A percentile compares a stretch with the other conserved stretches of the same genome.
Evolutionary conservation across 2,888 invertebrate species (phyloP).

Genomic region (Eustalomyia histrio): DNA sequence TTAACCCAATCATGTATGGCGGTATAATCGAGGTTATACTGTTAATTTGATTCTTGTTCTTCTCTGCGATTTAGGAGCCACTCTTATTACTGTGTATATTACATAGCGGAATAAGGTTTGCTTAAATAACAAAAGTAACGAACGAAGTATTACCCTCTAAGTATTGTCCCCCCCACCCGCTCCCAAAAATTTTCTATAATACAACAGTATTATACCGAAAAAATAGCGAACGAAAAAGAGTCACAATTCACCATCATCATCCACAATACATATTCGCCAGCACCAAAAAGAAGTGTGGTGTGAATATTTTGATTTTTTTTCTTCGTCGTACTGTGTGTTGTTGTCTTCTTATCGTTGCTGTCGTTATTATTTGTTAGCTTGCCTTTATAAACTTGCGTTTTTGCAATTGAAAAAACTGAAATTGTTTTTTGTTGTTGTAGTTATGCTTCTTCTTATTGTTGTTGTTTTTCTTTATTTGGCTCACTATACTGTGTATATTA

Average conservation of each 20-base stretch:
- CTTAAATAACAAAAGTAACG: conserved; percentile 22
- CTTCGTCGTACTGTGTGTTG: conserved; percentile 58
- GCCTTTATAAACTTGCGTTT: conserved; percentile 62
- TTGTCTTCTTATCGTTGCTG: conserved; percentile 60
- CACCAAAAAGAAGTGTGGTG: conserved; percentile 31
- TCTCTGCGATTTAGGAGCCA: conserved; percentile 44
- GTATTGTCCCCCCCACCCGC: conserved; percentile 8
- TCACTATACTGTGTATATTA: conserved; percentile 64
- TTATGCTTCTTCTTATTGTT: conserved; percentile 57
- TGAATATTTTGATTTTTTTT: conserved; percentile 58
- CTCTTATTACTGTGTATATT: conserved; percentile 24
- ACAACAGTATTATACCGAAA: conserved; percentile 33
- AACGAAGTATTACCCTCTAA: conserved; percentile 34
- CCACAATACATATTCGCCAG: conserved; percentile 20
- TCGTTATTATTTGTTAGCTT: conserved; percentile 60
- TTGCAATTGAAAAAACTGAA: conserved; percentile 48
- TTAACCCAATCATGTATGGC: not conserved
- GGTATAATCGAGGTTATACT: not conserved
- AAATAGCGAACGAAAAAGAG: conserved; percentile 29
- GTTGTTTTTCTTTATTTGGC: conserved; percentile 58
- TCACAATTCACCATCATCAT: conserved; percentile 37
- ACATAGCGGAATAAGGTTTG: not conserved
- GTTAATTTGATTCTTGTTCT: conserved; percentile 36
- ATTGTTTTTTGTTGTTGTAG: conserved; percentile 35
- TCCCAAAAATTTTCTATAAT: conserved; percentile 16